These are phyloP conservation scores for Protobothrops mucrosquamatus DNA, from an alignment of 2,113 vertebrate genomes.

Conservation along the genomic window DNA sequence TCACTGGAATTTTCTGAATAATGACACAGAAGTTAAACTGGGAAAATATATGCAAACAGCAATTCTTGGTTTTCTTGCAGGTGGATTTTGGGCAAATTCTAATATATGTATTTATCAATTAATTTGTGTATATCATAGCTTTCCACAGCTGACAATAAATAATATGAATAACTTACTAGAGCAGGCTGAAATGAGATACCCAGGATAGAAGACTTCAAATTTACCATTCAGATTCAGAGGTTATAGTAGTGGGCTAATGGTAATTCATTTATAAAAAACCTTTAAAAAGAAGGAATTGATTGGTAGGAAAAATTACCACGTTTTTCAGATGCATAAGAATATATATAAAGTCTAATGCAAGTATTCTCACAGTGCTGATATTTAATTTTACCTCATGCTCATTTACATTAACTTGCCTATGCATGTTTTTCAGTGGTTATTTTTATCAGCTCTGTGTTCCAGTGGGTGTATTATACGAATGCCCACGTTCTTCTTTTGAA, in stretches of 20 bases:
- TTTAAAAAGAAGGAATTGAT: background rate
- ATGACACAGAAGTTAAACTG: background rate
- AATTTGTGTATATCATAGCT: background rate
- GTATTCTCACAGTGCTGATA: background rate
- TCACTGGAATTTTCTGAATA: background rate
- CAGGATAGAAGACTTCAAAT: background rate
- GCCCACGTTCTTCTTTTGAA: background rate
- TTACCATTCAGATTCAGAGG: background rate
- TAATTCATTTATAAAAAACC: background rate
- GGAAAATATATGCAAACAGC: background rate
- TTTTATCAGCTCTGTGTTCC: background rate
- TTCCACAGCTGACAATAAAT: background rate
- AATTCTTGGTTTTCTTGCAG: background rate
- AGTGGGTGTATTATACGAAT: background rate
- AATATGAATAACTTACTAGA: background rate
- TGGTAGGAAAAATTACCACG: background rate
- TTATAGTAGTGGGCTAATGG: background rate
- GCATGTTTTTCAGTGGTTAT: background rate
- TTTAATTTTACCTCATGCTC: background rate
- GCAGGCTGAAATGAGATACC: background rate
- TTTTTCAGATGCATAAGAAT: background rate
- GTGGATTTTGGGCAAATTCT: background rate
- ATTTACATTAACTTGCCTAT: background rate
- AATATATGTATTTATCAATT: background rate
- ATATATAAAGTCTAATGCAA: background rate